Evolutionary conservation across 2,888 invertebrate genomes (phyloP).

Genomic region (Rugalucina vietnamica): DNA sequence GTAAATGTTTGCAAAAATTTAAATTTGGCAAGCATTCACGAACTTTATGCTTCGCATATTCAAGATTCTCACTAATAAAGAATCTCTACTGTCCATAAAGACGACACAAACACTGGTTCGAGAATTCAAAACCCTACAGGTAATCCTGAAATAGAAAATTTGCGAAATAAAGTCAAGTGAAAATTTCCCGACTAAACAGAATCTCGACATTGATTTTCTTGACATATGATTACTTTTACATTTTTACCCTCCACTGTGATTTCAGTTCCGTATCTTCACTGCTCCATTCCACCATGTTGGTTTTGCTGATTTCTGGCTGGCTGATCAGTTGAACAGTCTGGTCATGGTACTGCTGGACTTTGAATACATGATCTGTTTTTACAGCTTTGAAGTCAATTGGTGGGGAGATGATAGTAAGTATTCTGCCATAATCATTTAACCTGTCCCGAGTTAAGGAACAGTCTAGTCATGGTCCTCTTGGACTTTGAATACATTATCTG

Average conservation of each 20-base stretch:
- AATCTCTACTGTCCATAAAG: no score
- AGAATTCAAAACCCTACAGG: no score
- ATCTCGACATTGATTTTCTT: not conserved
- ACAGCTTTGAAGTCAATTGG: slow-evolving; percentile 86
- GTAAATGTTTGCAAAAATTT: no score
- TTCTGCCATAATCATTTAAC: not conserved
- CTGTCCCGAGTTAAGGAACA: no score
- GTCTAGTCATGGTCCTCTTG: slow-evolving; percentile 93
- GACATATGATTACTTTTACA: not conserved
- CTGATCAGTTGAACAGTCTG: slow-evolving; percentile 98
- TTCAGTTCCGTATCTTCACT: slow-evolving; percentile 87
- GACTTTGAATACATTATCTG: slow-evolving; percentile 98
- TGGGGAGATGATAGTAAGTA: slow-evolving; percentile 72
- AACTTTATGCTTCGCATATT: no score
- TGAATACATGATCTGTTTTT: slow-evolving; percentile 96
- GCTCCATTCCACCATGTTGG: slow-evolving; percentile 97
- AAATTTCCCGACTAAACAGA: no score
- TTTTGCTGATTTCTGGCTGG: slow-evolving; percentile 99
- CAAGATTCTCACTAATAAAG: no score
- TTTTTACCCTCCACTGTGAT: no score
- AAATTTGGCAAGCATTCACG: no score
- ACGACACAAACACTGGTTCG: no score
- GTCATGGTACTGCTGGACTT: slow-evolving; percentile 95
- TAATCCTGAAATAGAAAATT: no score
- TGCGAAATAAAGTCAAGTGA: no score